Evolutionary conservation across 1,140 invertebrate genomes (phyloP).

Genomic region (Zaprionus capensis): DNA sequence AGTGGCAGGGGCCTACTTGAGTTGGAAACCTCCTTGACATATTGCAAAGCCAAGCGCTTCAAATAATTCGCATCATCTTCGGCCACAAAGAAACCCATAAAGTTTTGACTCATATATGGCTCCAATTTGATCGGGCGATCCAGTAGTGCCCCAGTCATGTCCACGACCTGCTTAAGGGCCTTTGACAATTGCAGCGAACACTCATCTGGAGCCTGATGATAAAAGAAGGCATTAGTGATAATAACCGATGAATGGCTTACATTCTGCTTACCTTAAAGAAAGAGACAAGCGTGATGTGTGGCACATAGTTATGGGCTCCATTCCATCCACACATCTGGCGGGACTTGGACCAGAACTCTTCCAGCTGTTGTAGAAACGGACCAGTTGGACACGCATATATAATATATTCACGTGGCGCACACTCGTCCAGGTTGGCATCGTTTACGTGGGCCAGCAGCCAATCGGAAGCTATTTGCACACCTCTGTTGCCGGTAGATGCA

Average conservation of each 20-base stretch:
- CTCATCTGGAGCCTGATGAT: constrained; percentile 89
- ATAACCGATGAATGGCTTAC: not conserved
- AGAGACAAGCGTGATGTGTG: constrained; percentile 94
- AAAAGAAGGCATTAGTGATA: not conserved
- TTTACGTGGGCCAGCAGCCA: constrained; percentile 95
- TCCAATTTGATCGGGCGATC: constrained; percentile 89
- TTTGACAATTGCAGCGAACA: constrained; percentile 88
- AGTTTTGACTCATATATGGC: constrained; percentile 92
- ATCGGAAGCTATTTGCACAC: constrained; percentile 94
- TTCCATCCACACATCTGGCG: constrained; percentile 91
- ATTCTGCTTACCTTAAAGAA: constrained; percentile 91
- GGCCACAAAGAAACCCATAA: constrained; percentile 93
- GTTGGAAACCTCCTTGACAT: constrained; percentile 90
- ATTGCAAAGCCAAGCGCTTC: constrained; percentile 90
- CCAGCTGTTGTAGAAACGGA: constrained; percentile 87
- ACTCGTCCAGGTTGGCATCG: constrained; percentile 91
- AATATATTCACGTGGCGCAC: constrained; percentile 91
- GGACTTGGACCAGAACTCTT: constrained; percentile 92
- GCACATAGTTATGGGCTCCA: constrained; percentile 94
- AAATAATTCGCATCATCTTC: constrained; percentile 91
- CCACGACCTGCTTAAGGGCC: constrained; percentile 88
- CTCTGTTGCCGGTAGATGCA: constrained; percentile 94
- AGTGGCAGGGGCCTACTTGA: constrained; percentile 86
- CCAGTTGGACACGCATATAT: constrained; percentile 94
- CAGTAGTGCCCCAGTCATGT: constrained; percentile 87